Base-by-base conservation (phyloP, 2,797 vertebrate species). In the Margarornis squamiger region DNA sequence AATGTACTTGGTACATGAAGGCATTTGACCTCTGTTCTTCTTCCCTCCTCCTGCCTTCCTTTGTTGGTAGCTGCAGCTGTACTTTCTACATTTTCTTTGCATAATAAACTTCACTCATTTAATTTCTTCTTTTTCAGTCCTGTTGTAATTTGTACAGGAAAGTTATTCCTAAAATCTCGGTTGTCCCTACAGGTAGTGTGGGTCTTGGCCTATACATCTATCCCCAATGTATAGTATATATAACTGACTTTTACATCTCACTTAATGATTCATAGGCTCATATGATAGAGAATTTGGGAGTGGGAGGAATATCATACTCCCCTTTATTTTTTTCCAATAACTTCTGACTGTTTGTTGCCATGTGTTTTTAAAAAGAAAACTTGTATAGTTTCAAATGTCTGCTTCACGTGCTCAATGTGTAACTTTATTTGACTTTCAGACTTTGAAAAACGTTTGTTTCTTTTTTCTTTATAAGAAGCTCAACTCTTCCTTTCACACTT, bases 1-100 rank as follows among this genome's bases (percentile, higher is more conserved):
- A 57, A 78, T 72, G 86, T 92, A 39, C 83, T 89, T 94, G 75
- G 78, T 91, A 93, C 75, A 51, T 52, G 84, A 83, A 89, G 65
- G 65, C 81, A 68, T 67, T 38, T 93, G 62, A 61, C 45, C 85
- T 95, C 54, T 68, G 39, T 85, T 82, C 62, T 81, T 70, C 43
- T 49, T 91, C 20, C 14, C 30, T 51, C 48, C 34, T 85, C 26
- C 61, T 55, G 29, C 38, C 51, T 72, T 62, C 41, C 14, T 74
- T 83, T 41, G 19, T 52, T 87, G 73, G 30, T 34, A 80, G 29
- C 81, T 80, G 49, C 43, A 86, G 32, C 71, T 61, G 21, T 65
- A 79, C 77, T 68, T 76, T 82, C 34, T 76, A 30, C 26, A 27
- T 74, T 88, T 95, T 81, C 17, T 58, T 90, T 90, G 34, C 26